Percentiles rank a stretch among this genome's conserved stretches.
Evolutionary conservation across 2,888 invertebrate genomes (phyloP).

Genomic region (Rhogogaster chlorosoma): DNA sequence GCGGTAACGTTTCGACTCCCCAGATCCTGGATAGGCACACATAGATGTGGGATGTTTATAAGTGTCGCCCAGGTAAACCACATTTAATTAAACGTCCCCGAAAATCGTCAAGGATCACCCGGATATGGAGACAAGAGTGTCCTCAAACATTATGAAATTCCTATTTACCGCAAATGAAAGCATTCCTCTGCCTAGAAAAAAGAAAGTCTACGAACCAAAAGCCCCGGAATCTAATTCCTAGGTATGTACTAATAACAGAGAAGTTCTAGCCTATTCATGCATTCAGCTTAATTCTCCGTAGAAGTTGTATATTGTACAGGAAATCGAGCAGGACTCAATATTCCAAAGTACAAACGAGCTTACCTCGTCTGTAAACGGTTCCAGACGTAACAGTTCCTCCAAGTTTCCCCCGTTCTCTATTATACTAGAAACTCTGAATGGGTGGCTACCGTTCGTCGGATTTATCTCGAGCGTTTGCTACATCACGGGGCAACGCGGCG

Average conservation of each 20-base stretch:
- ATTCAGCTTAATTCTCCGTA: background rate
- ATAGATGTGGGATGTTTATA: background rate
- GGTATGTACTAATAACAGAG: background rate
- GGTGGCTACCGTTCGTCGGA: background rate
- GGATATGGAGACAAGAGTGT: background rate
- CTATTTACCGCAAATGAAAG: background rate
- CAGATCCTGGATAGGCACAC: too few relatives aligned
- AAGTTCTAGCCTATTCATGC: background rate
- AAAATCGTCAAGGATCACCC: background rate
- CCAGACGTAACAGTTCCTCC: background rate
- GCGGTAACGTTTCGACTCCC: background rate
- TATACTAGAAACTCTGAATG: background rate
- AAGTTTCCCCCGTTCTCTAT: background rate
- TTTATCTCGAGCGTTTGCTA: background rate
- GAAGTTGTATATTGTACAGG: background rate
- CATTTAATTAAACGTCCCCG: conserved; percentile 8
- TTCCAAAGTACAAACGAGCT: background rate
- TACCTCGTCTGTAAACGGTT: background rate
- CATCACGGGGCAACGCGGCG: background rate
- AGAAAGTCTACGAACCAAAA: background rate
- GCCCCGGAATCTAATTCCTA: background rate
- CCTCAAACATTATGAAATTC: background rate
- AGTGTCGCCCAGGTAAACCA: conserved; percentile 5
- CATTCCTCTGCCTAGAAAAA: background rate
- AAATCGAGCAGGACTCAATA: background rate